Evolutionary conservation across 2,113 vertebrate species (phyloP).

Genomic region (Empidonax traillii): DNA sequence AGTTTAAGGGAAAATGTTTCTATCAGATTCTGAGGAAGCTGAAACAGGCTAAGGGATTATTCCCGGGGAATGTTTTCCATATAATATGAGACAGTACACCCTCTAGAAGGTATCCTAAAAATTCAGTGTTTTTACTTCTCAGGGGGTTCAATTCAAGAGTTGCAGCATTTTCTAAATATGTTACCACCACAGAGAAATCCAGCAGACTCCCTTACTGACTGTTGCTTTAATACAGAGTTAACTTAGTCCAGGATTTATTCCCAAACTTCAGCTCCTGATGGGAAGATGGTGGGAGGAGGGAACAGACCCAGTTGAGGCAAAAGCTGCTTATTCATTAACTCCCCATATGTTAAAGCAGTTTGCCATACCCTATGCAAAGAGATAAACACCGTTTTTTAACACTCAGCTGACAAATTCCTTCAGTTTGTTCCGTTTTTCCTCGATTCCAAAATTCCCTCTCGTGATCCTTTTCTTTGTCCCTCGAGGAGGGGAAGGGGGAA

Average conservation of each 20-base stretch:
- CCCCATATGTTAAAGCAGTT: conserved; percentile 48
- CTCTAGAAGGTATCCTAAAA: neutral
- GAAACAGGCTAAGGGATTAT: neutral
- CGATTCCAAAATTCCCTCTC: neutral
- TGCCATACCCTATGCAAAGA: neutral
- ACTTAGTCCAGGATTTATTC: neutral
- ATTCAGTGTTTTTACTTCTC: neutral
- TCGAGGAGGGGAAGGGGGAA: neutral
- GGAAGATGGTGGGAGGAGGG: conserved; percentile 16
- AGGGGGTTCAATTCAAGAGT: neutral
- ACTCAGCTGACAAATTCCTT: neutral
- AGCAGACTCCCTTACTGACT: neutral
- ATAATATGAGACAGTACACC: neutral
- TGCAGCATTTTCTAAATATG: neutral
- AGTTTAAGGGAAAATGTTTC: neutral
- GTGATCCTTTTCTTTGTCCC: neutral
- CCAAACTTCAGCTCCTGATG: neutral
- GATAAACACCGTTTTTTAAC: neutral
- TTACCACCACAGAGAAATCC: neutral
- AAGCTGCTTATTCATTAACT: conserved; percentile 52
- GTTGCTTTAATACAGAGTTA: neutral
- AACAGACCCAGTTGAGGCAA: neutral
- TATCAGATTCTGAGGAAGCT: neutral
- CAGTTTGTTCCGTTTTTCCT: neutral
- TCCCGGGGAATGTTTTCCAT: neutral